Base-by-base conservation (phyloP, 2,888 invertebrate species). In the Fragum whitleyi region DNA sequence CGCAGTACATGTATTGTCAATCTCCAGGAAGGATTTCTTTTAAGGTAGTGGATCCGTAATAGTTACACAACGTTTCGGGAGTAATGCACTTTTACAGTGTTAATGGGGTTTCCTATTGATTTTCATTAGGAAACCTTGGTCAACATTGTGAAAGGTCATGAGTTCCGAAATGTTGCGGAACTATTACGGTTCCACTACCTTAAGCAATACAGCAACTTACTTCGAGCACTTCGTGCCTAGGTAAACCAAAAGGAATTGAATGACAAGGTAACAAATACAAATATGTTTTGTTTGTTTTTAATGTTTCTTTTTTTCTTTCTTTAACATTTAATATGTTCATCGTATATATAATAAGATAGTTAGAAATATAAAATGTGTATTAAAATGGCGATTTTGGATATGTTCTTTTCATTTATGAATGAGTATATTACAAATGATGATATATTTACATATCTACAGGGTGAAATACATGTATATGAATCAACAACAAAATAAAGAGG, bases 381-480 rank as follows among this genome's bases (percentile, higher is more conserved):
- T 65, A 65, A 74, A 65, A 74, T 65, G 65, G 47, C 21, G 65
- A 47, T 55, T 21, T 53, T 32, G 53, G 53, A 65, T 62, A 65
- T 62, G 53, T 23, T n/a, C n/a, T n/a, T 26, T 65, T 57, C 39
- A 55, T 47, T 47, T 47, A 19, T 47, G 36, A 19, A 62, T 47
- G 36, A 65, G 28, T 74, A 74, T 74, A 9, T 29, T 74, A 74
- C 74, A 74, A 36, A 74, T 74, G 74, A 65, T 74, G 74, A 65
- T 42, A 19, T 61, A 61, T 61, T 14, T 61, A 61, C 32, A 61
- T 16, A 28, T 28, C 21, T 59, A 26, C 28, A 28, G 11, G 26
- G 7, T 26, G 7, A 26, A n/a, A n/a, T n/a, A n/a, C n/a, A n/a
- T n/a, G n/a, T n/a, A n/a, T n/a, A n/a, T n/a, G n/a, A n/a, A n/a